These are phyloP conservation scores for Umimayanthus kanabou DNA, from an alignment of 92 coral and sea anemone species.

Conservation along the genomic window DNA sequence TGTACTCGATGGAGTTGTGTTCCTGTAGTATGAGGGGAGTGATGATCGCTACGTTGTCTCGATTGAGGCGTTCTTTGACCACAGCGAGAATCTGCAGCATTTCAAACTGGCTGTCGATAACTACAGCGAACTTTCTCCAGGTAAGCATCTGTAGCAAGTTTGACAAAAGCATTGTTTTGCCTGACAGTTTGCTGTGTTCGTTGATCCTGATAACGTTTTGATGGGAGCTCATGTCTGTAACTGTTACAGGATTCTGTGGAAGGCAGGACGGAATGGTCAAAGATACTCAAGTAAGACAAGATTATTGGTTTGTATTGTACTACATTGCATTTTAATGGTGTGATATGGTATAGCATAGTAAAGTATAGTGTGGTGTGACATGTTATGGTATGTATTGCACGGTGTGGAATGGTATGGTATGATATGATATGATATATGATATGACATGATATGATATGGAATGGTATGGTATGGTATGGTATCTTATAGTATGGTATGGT, in stretches of 20 bases:
- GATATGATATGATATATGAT: not conserved
- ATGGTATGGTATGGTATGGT: not conserved
- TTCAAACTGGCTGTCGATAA: slow-evolving; percentile 21
- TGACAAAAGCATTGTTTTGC: not conserved
- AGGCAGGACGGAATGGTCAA: not conserved
- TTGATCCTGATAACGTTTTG: slow-evolving; percentile 10
- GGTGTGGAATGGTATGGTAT: not conserved
- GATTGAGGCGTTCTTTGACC: slow-evolving; percentile 1
- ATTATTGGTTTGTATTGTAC: not conserved
- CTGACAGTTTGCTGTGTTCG: not conserved
- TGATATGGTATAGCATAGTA: not conserved
- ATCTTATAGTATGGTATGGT: not conserved
- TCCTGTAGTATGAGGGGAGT: slow-evolving; percentile 17
- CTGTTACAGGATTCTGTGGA: not conserved
- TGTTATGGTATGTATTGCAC: not conserved
- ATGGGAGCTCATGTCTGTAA: not conserved
- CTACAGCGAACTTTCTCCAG: slow-evolving; percentile 31
- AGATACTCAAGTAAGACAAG: not conserved
- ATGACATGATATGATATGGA: not conserved
- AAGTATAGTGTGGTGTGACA: no score
- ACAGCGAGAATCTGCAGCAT: not conserved
- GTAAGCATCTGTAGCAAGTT: slow-evolving; percentile 1
- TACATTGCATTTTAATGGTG: not conserved
- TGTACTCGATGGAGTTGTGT: not conserved
- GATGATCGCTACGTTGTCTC: not conserved